Conservation (phyloP, 2,888 invertebrate genomes). For the Syrista parreyssii region DNA sequence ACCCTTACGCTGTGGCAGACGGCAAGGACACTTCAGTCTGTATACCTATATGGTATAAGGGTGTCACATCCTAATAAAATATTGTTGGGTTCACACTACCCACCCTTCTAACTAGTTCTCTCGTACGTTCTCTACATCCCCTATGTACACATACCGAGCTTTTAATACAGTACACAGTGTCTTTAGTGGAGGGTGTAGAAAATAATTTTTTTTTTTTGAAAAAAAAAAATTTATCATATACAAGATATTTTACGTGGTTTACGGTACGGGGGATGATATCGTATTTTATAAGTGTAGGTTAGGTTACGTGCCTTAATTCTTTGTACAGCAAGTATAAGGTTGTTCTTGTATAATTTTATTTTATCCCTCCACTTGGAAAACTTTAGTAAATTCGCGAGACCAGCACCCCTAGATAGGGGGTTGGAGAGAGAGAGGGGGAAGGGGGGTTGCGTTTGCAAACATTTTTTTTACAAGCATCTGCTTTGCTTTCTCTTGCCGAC, state of each 20-base stretch:
- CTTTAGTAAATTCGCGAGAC: neutral
- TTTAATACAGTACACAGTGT: neutral
- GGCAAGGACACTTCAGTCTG: neutral
- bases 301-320: neutral
- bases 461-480: neutral
- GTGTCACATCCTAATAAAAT: constrained; percentile 4
- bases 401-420: neutral
- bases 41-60: neutral
- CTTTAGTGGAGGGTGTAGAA: neutral
- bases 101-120: neutral
- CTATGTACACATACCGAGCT: neutral
- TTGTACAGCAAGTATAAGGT: neutral
- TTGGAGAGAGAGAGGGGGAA: neutral
- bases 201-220: too few species aligned
- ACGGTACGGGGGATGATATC: too few species aligned
- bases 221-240: too few species aligned
- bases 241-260: too few species aligned
- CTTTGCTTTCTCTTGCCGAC: neutral
- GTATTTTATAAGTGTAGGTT: neutral
- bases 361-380: neutral
- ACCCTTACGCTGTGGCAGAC: neutral
- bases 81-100: neutral
- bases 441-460: neutral
- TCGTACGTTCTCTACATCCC: neutral
- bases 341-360: neutral